Base-by-base conservation (phyloP, 2,888 invertebrate species). In the Drosophila paranaensis region DNA sequence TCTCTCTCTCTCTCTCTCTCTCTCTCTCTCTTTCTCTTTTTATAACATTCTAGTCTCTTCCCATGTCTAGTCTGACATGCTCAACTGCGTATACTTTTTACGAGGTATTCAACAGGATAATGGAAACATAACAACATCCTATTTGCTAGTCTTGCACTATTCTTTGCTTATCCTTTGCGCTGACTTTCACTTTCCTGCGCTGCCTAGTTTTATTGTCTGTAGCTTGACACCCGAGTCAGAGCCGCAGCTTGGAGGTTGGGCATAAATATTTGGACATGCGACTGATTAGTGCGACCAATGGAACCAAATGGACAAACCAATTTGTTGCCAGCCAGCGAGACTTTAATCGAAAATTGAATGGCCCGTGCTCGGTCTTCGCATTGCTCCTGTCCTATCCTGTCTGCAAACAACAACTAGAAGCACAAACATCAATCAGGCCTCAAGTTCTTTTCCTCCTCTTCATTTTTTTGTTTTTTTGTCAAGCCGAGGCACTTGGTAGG, bases 271-370 rank as follows among this genome's bases (percentile, higher is more conserved):
- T 88, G 86, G 62, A 78, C 88, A 72, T 71, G 65, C 71, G 83
- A 80, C 78, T 83, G 89, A 88, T 88, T 88, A 88, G 83, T 73
- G 80, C 55, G 42, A 42, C 27, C 57, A 64, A 53, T 68, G 61
- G 43, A 61, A 69, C 48, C 53, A 43, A 63, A 57, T 37, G 65
- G 71, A 39, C 67, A 65, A 73, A 82, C 71, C 88, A 84, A 89
- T 87, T 85, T 75, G 74, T 67, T 72, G 72, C 61, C 69, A 66
- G 74, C 72, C 60, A 60, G 51, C 65, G 50, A 69, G 82, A 74
- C 71, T 88, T 88, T 88, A 85, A 89, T 81, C 89, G 82, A 81
- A 85, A 79, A 86, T 81, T 90, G 88, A 86, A 89, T 80, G 74
- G 67, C 72, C 65, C 72, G 62, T 81, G 79, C 76, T 73, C 67